Evolutionary conservation across 2,888 invertebrate genomes (phyloP), one percentile per base, ranked within the genome.

Genomic region (Polymixis lichenea): DNA sequence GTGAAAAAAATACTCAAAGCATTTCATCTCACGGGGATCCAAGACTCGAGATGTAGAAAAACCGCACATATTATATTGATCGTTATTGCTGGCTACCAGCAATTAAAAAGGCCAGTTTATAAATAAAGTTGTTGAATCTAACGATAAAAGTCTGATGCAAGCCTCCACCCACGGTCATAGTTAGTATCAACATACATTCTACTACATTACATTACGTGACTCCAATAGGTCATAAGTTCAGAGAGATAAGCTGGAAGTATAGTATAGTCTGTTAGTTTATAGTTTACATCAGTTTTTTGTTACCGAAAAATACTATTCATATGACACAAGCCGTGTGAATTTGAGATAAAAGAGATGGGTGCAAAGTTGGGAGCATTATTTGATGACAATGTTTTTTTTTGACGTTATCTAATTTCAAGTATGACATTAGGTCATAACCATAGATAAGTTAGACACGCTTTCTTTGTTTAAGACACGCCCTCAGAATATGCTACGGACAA

Each of bases 121-220:
- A 67, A 81, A 74, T 46, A 81, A 66, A 28, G 9, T 43, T 77
- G 32, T 68, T 62, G 46, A 64, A 78, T 70, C n/a, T 62, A 72
- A 62, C 49, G 80, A 82, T 84, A 76, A 77, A 43, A 75, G 51
- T 75, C 74, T 84, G 84, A 84, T 84, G 86, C 83, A 84, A 84
- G 60, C 68, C 22, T 19, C 17, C 22, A 62, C 53, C 43, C 22
- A 60, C 53, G 43, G 58, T 25, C 28, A 25, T 51, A 76, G 46
- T 78, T 46, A 64, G 60, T 46, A 60, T n/a, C 32, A 51, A 72
- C 51, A 43, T 56, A 77, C 60, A 78, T 72, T 66, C 65, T 83
- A 67, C 17, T 19, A 38, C 11, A 51, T 62, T 49, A 60, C 69
- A 60, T 25, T 51, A 78, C 83, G 71, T 79, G 68, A 74, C 71